Evolutionary conservation across 2,797 vertebrate species (phyloP), one percentile per base, ranked within the genome.

Genomic region (Macroramphosus scolopax): DNA sequence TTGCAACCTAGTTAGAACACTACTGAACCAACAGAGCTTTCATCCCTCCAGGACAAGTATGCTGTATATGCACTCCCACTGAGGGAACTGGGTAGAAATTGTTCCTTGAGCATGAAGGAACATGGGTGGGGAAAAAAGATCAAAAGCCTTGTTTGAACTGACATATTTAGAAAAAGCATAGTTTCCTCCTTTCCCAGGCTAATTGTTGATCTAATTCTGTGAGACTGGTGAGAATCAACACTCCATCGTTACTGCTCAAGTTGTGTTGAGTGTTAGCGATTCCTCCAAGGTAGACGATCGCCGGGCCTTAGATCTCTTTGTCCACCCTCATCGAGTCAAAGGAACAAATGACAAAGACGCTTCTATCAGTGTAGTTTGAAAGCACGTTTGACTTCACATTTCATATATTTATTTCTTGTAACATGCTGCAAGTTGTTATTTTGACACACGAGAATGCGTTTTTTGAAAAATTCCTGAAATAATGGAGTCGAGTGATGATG

Each of bases 101-200:
- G 35, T 54, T 78, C 61, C 51, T 36, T 25, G 56, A 66, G 77
- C 77, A 78, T 70, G 70, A 73, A 62, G 40, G 59, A 75, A 44
- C 62, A 22, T n/a, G 8, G 17, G 10, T 26, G 28, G 40, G 0
- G 9, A 50, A 20, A 35, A 59, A 36, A 39, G 50, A 46, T 51
- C 29, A 58, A 35, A 72, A 51, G 26, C 31, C 46, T 22, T 0
- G 30, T 53, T 44, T 14, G 24, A 43, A 43, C 30, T 22, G 43
- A 51, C 53, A 2, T 35, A 50, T 56, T 64, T 48, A 17, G 26
- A 56, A 53, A 32, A 56, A 24, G 20, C 30, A 4, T 41, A 33
- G 3, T 17, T 51, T 63, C 39, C 51, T 51, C 17, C 16, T 51
- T 36, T 54, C 28, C 22, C 47, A 33, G 56, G 48, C 60, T 48